phyloP scores from a whole-genome alignment of 2,888 invertebrate genomes.

The Ormyrus rosae region DNA sequence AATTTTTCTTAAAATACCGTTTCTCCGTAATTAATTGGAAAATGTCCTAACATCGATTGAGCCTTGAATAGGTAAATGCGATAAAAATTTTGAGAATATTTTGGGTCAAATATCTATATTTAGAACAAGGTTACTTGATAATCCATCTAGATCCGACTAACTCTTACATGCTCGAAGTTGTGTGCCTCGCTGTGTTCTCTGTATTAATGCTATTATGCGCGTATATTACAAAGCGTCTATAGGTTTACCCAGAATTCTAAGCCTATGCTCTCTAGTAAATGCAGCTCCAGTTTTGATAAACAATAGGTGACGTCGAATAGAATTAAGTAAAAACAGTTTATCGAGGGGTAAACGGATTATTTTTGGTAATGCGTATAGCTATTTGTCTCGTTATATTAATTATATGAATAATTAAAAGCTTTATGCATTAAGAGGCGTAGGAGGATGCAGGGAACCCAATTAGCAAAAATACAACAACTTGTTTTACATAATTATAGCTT shows the following conservation, averaged over 20 bases:
- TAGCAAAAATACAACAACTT: no score
- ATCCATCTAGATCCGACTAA: slow-evolving; percentile 38
- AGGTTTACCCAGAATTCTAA: slow-evolving; percentile 32
- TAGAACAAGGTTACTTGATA: slow-evolving; percentile 40
- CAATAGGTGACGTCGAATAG: slow-evolving; percentile 3
- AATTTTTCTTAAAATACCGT: no score
- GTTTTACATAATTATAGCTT: no score
- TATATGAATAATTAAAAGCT: no score
- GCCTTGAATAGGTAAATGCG: no score
- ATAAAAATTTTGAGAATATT: not conserved
- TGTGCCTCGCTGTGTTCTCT: slow-evolving; percentile 9
- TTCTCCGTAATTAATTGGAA: no score
- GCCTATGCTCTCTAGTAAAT: slow-evolving; percentile 4
- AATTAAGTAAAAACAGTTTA: not conserved
- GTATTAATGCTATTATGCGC: slow-evolving; percentile 40
- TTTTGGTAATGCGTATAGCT: no score
- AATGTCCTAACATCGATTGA: no score
- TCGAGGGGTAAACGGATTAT: no score
- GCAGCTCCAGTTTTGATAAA: not conserved
- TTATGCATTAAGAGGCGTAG: no score
- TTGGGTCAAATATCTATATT: slow-evolving; percentile 6
- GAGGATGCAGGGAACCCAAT: no score
- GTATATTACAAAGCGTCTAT: slow-evolving; percentile 41
- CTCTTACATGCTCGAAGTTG: slow-evolving; percentile 15
- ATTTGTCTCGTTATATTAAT: no score